These are phyloP conservation scores for Tenrec ecaudatus DNA, from an alignment of 2,113 vertebrate genomes.

Conservation along the genomic window DNA sequence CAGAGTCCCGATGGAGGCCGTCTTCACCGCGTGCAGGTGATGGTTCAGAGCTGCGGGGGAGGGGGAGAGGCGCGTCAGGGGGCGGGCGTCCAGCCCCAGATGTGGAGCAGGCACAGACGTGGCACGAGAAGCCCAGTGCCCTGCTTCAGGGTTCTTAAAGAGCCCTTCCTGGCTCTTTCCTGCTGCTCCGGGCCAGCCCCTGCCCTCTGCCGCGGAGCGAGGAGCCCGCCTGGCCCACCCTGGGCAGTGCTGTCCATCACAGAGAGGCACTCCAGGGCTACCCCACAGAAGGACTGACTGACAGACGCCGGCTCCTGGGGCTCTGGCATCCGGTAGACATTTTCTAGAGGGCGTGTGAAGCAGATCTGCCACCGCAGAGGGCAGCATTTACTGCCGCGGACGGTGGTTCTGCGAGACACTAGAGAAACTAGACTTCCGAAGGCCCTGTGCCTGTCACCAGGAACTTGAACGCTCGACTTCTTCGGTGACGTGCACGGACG, in stretches of 20 bases:
- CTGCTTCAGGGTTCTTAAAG: too few relatives aligned
- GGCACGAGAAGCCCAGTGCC: neutral
- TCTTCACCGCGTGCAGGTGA: conserved; percentile 94
- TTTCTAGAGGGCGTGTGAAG: conserved; percentile 7
- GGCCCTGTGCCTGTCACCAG: neutral
- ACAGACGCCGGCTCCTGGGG: neutral
- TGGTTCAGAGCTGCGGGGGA: conserved; percentile 88
- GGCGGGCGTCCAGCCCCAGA: too few relatives aligned
- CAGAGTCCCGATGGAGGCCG: conserved; percentile 96
- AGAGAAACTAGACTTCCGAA: conserved; percentile 48
- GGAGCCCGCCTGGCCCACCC: rapidly evolving
- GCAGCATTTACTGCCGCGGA: neutral
- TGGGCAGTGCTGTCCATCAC: too few relatives aligned
- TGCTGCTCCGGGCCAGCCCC: neutral
- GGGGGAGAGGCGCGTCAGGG: neutral
- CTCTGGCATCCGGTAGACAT: neutral
- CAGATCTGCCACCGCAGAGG: neutral
- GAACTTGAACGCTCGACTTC: neutral
- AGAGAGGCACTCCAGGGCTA: neutral
- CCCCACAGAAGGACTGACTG: neutral
- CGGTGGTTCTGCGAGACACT: conserved; percentile 47
- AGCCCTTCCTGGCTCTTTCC: too few relatives aligned
- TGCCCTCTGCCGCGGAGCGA: neutral
- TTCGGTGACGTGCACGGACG: neutral
- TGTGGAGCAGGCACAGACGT: neutral